Conservation (phyloP, 2,113 vertebrate genomes). For the Calyptommatus sinebrachiatus region DNA sequence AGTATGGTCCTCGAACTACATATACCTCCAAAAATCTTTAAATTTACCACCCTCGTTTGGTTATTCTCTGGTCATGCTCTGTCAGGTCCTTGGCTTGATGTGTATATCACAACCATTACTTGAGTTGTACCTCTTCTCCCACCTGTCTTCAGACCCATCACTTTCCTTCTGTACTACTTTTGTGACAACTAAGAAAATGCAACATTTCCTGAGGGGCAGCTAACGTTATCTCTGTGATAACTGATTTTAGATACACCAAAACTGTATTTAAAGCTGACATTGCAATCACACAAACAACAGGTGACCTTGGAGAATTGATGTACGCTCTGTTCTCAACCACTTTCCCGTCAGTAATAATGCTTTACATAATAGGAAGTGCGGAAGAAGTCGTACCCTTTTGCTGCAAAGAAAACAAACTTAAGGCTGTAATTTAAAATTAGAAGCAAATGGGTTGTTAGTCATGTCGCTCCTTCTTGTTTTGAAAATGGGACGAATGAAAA, state of each 20-base stretch:
- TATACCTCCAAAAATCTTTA: too few species aligned
- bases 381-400: neutral
- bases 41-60: too few species aligned
- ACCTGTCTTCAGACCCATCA: too few species aligned
- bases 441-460: neutral
- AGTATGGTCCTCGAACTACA: too few species aligned
- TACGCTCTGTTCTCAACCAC: neutral
- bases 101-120: too few species aligned
- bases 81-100: too few species aligned
- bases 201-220: too few species aligned
- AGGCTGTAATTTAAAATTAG: neutral
- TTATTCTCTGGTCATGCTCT: too few species aligned
- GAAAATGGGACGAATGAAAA: neutral
- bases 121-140: too few species aligned
- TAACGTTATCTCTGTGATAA: too few species aligned
- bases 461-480: neutral
- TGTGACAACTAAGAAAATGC: too few species aligned
- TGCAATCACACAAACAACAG: neutral
- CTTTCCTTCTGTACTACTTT: too few species aligned
- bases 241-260: neutral
- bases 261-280: neutral
- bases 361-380: rapidly evolving
- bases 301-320: neutral
- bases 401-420: slow-evolving; percentile 5
- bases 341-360: neutral